Evolutionary conservation across 2,888 invertebrate genomes (phyloP), one percentile per base, ranked within the genome.

Genomic region (Caenorhabditis plicata): DNA sequence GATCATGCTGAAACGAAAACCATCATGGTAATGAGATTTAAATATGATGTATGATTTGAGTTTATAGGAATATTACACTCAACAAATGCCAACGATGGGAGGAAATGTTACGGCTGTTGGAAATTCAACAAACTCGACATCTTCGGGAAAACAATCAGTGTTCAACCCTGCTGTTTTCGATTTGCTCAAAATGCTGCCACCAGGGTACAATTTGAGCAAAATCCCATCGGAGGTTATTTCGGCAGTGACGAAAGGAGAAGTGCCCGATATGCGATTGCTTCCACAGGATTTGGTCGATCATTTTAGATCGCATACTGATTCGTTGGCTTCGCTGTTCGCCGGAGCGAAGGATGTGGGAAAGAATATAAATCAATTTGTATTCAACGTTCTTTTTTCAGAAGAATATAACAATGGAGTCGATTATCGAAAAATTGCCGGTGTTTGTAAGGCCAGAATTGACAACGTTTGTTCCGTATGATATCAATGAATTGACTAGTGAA

Each of bases 401-500:
- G n/a, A 73, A 74, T 41, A 53, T 70, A 17, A 50, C 73, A 8
- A 64, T 79, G 22, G 79, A 78, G 19, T 77, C 78, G 25, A 61
- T 79, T 39, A 57, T 79, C 19, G 49, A 64, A 25, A 79, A 80
- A 43, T 52, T 79, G 33, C 79, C 79, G 9, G 68, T 60, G 7
- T 78, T 77, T 45, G 75, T 71, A 26, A 60, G 70, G 17, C 71
- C 76, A 2, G 68, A 60, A 22, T 52, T 73, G 25, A 54, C 67
- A 1, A 78, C 79, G 1, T 79, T 78, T 58, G 64, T 72, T 4
- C 77, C 79, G 4, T 79, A 79, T 44, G 79, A 79, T 55, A 73
- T 79, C 64, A 77, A 74, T 50, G 55, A 74, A 33, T 45, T 79
- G 41, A 70, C 76, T 27, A 64, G 69, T 40, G 77, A 78, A 31